These are phyloP conservation scores for Pardosa pseudoannulata DNA, from an alignment of 2,888 invertebrate genomes.

Conservation along the genomic window DNA sequence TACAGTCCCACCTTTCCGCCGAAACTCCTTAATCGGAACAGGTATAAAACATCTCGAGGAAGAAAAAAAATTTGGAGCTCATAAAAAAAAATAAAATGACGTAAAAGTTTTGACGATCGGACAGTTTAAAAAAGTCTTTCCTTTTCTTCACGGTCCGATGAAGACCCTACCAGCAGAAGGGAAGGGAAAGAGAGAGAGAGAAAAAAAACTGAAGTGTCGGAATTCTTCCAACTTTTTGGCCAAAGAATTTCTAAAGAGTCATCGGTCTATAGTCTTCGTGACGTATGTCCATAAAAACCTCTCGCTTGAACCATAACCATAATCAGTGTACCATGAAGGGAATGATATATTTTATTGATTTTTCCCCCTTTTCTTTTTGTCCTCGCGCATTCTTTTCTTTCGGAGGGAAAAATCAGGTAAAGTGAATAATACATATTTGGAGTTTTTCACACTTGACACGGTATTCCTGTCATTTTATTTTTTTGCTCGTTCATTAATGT, in stretches of 20 bases:
- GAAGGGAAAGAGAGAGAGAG: not conserved
- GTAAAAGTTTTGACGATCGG: slow-evolving; percentile 60
- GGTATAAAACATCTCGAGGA: slow-evolving; percentile 61
- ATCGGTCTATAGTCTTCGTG: slow-evolving; percentile 34
- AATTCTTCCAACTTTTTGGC: slow-evolving; percentile 51
- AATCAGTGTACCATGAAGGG: slow-evolving; percentile 48
- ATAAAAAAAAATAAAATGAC: slow-evolving; percentile 33
- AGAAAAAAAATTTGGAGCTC: slow-evolving; percentile 17
- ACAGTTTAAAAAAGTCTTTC: slow-evolving; percentile 63
- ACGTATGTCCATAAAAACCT: slow-evolving; percentile 46
- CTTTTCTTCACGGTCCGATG: slow-evolving; percentile 56
- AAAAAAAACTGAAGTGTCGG: slow-evolving; percentile 40
- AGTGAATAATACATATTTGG: not conserved
- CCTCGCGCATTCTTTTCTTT: not conserved
- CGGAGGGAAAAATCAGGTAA: not conserved
- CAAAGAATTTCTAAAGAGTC: slow-evolving; percentile 52
- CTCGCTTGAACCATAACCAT: slow-evolving; percentile 49
- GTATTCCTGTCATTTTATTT: no score
- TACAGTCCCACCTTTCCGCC: slow-evolving; percentile 38
- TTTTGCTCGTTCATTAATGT: not conserved
- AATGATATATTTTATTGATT: slow-evolving; percentile 13
- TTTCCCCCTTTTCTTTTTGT: not conserved
- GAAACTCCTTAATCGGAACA: slow-evolving; percentile 65
- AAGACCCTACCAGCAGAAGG: slow-evolving; percentile 26
- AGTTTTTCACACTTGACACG: not conserved